Percentiles rank a stretch among this genome's conserved stretches.
These are phyloP conservation scores for Sylvia borin DNA, from an alignment of 2,797 vertebrate species.

Conservation along the genomic window DNA sequence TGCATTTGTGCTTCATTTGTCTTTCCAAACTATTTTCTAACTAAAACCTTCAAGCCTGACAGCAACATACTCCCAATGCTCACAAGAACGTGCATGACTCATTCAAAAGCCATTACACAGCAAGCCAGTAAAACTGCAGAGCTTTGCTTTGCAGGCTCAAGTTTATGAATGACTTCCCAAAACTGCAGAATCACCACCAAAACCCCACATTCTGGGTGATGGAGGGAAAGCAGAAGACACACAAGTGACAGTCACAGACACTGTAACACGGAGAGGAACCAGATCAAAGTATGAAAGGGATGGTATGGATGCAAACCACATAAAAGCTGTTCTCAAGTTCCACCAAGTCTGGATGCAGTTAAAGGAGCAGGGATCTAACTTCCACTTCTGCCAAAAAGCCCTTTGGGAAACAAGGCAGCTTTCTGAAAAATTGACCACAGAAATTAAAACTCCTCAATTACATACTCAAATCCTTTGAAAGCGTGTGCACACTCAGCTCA, in stretches of 20 bases:
- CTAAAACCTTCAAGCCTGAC: neutral
- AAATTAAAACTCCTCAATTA: constrained; percentile 60
- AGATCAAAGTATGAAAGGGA: constrained; percentile 41
- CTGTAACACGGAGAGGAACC: neutral
- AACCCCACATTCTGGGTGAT: neutral
- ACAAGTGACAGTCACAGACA: neutral
- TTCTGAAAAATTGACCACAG: constrained; percentile 63
- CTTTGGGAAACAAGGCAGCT: constrained; percentile 56
- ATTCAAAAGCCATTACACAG: neutral
- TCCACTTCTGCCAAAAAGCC: constrained; percentile 54
- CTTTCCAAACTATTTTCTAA: constrained; percentile 18
- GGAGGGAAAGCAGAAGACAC: neutral
- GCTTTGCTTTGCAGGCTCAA: neutral
- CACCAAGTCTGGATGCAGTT: constrained; percentile 55
- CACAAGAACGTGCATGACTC: neutral
- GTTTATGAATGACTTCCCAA: constrained; percentile 4
- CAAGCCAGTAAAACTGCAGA: neutral
- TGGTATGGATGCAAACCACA: constrained; percentile 38
- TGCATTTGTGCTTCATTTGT: constrained; percentile 18
- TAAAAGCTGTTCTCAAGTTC: constrained; percentile 53
- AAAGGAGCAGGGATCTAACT: constrained; percentile 50
- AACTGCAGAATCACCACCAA: neutral
- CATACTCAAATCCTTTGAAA: constrained; percentile 43
- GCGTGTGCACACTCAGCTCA: neutral
- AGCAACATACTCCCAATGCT: neutral